Base-by-base conservation (phyloP, 2,797 vertebrate genomes). In the Lacerta bilineata region DNA sequence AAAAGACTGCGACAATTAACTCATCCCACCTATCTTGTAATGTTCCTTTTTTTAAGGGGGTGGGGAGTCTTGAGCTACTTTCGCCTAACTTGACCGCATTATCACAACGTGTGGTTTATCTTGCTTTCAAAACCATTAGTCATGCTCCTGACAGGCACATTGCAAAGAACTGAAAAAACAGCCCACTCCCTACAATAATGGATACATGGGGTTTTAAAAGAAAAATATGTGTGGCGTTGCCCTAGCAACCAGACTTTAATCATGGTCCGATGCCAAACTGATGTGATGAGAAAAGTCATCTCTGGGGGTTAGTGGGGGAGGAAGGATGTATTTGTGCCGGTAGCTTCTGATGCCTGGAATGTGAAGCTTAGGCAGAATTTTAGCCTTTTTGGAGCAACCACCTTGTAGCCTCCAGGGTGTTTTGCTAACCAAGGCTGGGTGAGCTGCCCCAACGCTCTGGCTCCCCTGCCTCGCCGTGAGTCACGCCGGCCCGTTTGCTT, bases 231-330 rank as follows among this genome's bases (percentile, higher is more conserved):
- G 92, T 84, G 77, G 91, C 59, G 59, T 76, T 80, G 91, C 80
- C 93, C 91, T 95, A 72, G 93, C 90, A 95, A 96, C 93, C 93
- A 85, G 84, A 85, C 87, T 90, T 90, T 0, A 18, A 76, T 91
- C 71, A 90, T 87, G 89, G 88, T 89, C 92, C 85, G 84, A 83
- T 93, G 87, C 91, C 83, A 89, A 88, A 92, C 88, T 84, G 92
- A 91, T 92, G 76, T 94, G 92, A 94, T 93, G 90, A 93, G 87
- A 89, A 90, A 68, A 86, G 91, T 90, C 89, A 90, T 92, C 88
- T 43, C 86, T 92, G 84, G 92, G 90, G 18, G 59, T 17, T 50
- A 50, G 50, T 50, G 59, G 15, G 61, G 61, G 61, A 64, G 61
- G 61, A 89, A 89, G 86, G 1, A 20, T 71, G 68, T 36, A 88